Base-by-base conservation (phyloP, 2,797 vertebrate genomes). In the Amniataba percoides region DNA sequence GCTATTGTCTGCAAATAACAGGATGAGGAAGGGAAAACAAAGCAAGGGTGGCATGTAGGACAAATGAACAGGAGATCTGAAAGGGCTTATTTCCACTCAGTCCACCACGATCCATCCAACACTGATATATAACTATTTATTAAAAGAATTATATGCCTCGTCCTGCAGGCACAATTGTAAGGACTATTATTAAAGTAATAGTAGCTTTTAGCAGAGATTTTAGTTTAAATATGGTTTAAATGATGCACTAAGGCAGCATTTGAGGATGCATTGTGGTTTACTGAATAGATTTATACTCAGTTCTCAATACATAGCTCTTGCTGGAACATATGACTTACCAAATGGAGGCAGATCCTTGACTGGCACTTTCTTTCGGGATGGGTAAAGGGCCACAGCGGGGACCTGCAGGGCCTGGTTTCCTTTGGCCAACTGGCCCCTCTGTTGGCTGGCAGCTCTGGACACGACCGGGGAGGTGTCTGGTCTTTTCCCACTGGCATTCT, bases 281-380 rank as follows among this genome's bases (percentile, higher is more conserved):
- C 13, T n/a, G 1, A n/a, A 52, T 9, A 48, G 9, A 48, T 36
- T 48, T 14, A 8, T 5, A 46, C 53, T 23, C 0, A 5, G 13
- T 39, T 19, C 0, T 39, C 36, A 27, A 60, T 8, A 52, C 13
- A 5, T n/a, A 53, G 19, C 0, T 36, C 7, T 14, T 5, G 1
- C 21, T n/a, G 18, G 48, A 12, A 43, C 43, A 59, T 14, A 21
- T n/a, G 43, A 25, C 12, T 48, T 95, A 99, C 98, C 98, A 0
- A 99, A 99, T 1, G 98, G 98, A 0, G 98, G 98, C 57, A 99
- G 96, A 71, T 99, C 98, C 90, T 98, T 99, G 68, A 98, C 96
- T 0, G 97, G 97, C 39, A 98, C 98, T 89, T 98, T 99, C 96
- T 99, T 99, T 34, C 97, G 94, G 18, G 98, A 98, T 4, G 98